Base-by-base conservation (phyloP, 2,888 invertebrate genomes). In the Tetranychus piercei region DNA sequence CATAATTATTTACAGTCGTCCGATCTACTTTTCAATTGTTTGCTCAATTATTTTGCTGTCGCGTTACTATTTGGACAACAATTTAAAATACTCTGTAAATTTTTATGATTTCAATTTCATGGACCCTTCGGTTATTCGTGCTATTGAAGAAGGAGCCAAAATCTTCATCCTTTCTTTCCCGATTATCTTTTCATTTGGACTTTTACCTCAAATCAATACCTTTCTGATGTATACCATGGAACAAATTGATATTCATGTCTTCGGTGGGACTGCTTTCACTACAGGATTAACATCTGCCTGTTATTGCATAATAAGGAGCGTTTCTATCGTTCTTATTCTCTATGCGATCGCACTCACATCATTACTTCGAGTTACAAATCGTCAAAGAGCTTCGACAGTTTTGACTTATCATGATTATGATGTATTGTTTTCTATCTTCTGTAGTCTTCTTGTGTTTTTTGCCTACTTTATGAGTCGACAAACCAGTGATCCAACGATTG, bases 141-240 rank as follows among this genome's bases (percentile, higher is more conserved):
- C 55, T 2, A 65, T 77, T 18, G 64, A 55, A 22, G 55, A 73
- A 22, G 34, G 34, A 20, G n/a, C 78, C 78, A 44, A 80, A 82
- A 83, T 88, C 77, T 88, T 94, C 80, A 84, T 99, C 70, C 84
- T 99, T 71, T 89, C 90, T 82, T 93, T 97, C 82, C 99, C 99
- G 0, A 81, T 97, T 72, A 87, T 94, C 44, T 97, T 97, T 83
- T 95, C 94, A 71, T 84, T 97, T 77, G 99, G 99, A 1, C 85
- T 99, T 71, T 91, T 99, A 81, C 99, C 99, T 5, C 99, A 87
- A 81, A 90, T 97, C 74, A 96, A 95, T 81, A 99, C 99, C 1
- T 95, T 97, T 82, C 83, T 90, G 9, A 92, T 95, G 90, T 97
- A 96, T 83, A 84, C 94, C n/a, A 85, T 96, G 79, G 99, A 99